Conservation (phyloP, 1,140 invertebrate genomes). For the Drosophila leontia region DNA sequence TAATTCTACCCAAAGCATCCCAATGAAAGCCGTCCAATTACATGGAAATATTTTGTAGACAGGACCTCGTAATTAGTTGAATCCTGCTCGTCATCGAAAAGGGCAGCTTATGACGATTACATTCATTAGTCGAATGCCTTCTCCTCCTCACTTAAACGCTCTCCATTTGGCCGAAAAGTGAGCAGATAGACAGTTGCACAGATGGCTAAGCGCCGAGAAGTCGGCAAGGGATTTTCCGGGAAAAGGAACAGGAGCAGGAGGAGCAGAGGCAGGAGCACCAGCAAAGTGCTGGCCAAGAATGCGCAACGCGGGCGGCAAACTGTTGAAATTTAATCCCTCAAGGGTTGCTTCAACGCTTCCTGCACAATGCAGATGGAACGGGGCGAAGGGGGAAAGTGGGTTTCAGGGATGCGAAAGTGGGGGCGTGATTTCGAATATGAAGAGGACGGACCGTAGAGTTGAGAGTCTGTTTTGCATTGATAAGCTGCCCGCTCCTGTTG, state of each 20-base stretch:
- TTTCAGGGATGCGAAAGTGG: not conserved
- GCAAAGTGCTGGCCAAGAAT: constrained; percentile 74
- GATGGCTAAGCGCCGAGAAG: constrained; percentile 68
- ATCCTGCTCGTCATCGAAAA: constrained; percentile 34
- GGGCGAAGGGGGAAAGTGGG: not conserved
- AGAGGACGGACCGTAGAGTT: constrained; percentile 55
- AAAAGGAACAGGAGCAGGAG: constrained; percentile 45
- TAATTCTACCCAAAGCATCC: constrained; percentile 27
- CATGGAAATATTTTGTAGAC: constrained; percentile 61
- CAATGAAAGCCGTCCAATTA: constrained; percentile 58
- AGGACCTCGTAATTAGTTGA: constrained; percentile 41
- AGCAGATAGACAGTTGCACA: constrained; percentile 20
- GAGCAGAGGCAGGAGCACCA: constrained; percentile 12
- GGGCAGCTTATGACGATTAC: constrained; percentile 78
- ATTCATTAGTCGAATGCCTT: constrained; percentile 76
- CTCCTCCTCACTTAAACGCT: constrained; percentile 14
- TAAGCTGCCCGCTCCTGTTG: constrained; percentile 52
- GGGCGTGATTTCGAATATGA: constrained; percentile 60
- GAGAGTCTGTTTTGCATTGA: constrained; percentile 80
- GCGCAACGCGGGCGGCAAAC: constrained; percentile 72
- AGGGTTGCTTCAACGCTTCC: constrained; percentile 80
- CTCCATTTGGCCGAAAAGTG: constrained; percentile 33
- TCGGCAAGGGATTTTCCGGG: constrained; percentile 48
- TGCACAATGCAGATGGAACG: constrained; percentile 46
- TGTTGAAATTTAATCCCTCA: constrained; percentile 83